A percentile compares a stretch with the other conserved stretches of the same genome.
Conservation (phyloP, 1,140 invertebrate genomes). For the Protaetia brevitarsis region DNA sequence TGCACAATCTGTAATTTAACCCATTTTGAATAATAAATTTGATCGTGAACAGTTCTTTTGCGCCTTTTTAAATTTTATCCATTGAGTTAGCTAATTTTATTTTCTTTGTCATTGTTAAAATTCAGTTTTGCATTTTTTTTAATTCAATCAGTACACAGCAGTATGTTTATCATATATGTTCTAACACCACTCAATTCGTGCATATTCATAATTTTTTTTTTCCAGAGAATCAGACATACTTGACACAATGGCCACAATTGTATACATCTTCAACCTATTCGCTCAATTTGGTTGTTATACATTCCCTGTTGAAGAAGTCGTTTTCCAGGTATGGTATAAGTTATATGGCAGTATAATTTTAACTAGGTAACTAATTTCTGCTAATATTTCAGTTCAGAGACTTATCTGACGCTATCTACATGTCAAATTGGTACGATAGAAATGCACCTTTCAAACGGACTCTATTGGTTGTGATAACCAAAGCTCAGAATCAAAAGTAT, state of each 20-base stretch:
- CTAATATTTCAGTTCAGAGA: background rate
- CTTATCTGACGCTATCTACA: background rate
- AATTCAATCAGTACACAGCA: too few relatives aligned
- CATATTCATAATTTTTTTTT: background rate
- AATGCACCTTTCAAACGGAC: background rate
- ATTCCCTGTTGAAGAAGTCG: background rate
- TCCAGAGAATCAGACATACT: background rate
- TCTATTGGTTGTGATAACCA: background rate
- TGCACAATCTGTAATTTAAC: too few relatives aligned
- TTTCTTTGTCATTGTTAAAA: too few relatives aligned
- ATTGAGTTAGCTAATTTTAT: too few relatives aligned
- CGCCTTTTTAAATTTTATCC: too few relatives aligned
- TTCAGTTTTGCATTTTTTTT: too few relatives aligned
- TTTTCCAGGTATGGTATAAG: background rate
- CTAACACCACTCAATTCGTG: too few relatives aligned
- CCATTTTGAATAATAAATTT: too few relatives aligned
- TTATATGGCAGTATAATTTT: background rate
- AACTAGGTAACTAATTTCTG: background rate
- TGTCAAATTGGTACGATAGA: background rate
- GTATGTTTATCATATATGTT: too few relatives aligned
- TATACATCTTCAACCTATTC: background rate
- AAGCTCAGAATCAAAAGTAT: background rate
- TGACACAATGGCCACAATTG: background rate
- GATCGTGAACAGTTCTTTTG: too few relatives aligned
- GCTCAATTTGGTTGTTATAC: background rate